Base-by-base conservation (phyloP, 2,797 vertebrate genomes). In the Somateria mollissima region DNA sequence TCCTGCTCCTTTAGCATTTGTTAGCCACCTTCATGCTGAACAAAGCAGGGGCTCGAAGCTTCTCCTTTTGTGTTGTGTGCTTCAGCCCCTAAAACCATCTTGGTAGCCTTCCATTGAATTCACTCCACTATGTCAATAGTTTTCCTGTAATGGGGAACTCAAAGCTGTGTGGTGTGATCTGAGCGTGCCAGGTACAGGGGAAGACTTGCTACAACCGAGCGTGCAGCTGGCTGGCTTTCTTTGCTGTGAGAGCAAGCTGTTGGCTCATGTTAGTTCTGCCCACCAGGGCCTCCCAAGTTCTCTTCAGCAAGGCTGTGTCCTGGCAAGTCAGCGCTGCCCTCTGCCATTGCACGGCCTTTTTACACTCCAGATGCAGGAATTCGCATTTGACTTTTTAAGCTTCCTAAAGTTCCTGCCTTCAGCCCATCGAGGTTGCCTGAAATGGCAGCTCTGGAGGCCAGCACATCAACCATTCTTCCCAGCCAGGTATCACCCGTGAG, bases 51-150 rank as follows among this genome's bases (percentile, higher is more conserved):
- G 70, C 14, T 88, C 10, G 72, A 8, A 5, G 69, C 32, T 54
- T 82, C 37, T 86, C 12, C 27, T 51, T 65, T 27, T 27, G 25
- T 30, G 18, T 80, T 37, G 30, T 32, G 27, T 81, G 11, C 62
- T 71, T 69, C 74, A 87, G 36, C 3, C 13, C 18, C 11, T 4
- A 4, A 13, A 36, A 36, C 53, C 32, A 28, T 73, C 47, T 78
- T 89, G 30, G 32, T 85, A 22, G 34, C 20, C n/a, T 7, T 89
- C 27, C 20, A 9, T 8, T 41, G 32, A 62, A 25, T 45, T 72
- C 0, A 0, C 9, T 84, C 9, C 22, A 16, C 13, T 80, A 4
- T 41, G 22, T 37, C 22, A 54, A 0, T 45, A 18, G 54, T 92
- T 74, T 61, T 36, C 32, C 61, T 89, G 45, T 73, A 32, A 27